Conservation (phyloP, 2,888 invertebrate species). For the Antheraea assamensis region DNA sequence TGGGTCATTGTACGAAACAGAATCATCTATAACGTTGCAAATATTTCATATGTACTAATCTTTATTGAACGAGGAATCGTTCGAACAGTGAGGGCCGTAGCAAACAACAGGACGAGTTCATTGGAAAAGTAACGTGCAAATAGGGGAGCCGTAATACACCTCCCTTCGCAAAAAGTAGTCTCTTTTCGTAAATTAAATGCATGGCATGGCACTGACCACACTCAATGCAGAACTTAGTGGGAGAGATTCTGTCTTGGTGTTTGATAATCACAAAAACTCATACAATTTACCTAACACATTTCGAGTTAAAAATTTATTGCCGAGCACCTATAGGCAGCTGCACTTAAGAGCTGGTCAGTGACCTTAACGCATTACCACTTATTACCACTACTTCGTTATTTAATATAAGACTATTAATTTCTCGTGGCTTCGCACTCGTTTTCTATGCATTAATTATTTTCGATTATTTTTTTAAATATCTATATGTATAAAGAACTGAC, state of each 20-base stretch:
- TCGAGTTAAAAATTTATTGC: too few species aligned
- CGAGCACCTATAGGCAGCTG: too few species aligned
- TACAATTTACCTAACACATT: too few species aligned
- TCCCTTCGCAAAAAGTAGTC: slow-evolving; percentile 61
- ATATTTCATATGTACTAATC: not conserved
- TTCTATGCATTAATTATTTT: too few species aligned
- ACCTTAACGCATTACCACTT: too few species aligned
- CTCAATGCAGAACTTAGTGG: slow-evolving; percentile 38
- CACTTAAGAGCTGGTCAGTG: too few species aligned
- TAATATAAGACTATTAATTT: too few species aligned
- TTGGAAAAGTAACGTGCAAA: slow-evolving; percentile 75
- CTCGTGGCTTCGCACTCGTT: too few species aligned
- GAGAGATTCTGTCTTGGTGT: not conserved
- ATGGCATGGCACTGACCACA: slow-evolving; percentile 55
- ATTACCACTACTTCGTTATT: too few species aligned
- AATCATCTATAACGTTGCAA: not conserved
- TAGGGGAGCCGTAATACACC: slow-evolving; percentile 57
- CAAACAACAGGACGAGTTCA: slow-evolving; percentile 51
- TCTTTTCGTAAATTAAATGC: slow-evolving; percentile 59
- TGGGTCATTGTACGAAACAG: not conserved
- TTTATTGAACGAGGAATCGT: slow-evolving; percentile 10
- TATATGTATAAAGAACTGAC: too few species aligned
- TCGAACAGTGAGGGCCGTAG: not conserved
- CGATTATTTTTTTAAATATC: too few species aligned
- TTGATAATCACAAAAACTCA: not conserved